Percentiles rank a stretch among this genome's conserved stretches.
phyloP scores from a whole-genome alignment of 2,888 invertebrate species.

The Stratiomys singularior region DNA sequence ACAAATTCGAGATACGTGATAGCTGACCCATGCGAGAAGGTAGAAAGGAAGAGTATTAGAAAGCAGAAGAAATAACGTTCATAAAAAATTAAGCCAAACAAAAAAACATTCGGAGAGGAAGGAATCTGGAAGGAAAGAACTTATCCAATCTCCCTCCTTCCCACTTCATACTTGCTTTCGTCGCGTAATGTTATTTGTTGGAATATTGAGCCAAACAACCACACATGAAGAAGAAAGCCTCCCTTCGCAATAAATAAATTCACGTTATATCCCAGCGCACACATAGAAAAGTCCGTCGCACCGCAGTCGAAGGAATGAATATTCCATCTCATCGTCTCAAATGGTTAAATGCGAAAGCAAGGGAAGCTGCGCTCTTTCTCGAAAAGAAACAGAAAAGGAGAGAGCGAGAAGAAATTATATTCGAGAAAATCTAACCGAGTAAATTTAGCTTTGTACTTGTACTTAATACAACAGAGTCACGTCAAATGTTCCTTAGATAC shows the following conservation, averaged over 20 bases:
- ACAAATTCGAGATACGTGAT: slow-evolving; percentile 44
- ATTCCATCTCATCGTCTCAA: neutral
- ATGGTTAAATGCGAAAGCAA: neutral
- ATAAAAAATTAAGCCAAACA: slow-evolving; percentile 9
- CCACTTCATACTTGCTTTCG: neutral
- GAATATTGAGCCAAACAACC: neutral
- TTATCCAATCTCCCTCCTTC: neutral
- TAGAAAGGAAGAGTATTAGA: neutral
- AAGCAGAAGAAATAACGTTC: slow-evolving; percentile 6
- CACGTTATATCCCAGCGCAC: slow-evolving; percentile 30
- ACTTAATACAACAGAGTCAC: neutral
- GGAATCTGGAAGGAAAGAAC: slow-evolving; percentile 11
- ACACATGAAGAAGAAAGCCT: neutral
- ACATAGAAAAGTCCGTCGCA: slow-evolving; percentile 20
- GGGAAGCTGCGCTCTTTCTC: neutral
- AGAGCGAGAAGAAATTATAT: slow-evolving; percentile 13
- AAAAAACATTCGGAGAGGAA: slow-evolving; percentile 2
- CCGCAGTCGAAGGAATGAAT: slow-evolving; percentile 7
- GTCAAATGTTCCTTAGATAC: slow-evolving; percentile 24
- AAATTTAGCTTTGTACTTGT: slow-evolving; percentile 27
- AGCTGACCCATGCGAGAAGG: neutral
- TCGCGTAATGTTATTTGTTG: neutral
- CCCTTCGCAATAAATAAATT: slow-evolving; percentile 40
- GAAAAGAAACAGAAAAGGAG: neutral
- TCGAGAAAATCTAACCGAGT: neutral